A percentile compares a stretch with the other conserved stretches of the same genome.
Conservation (phyloP, 2,888 invertebrate species). For the Nephrotoma appendiculata region DNA sequence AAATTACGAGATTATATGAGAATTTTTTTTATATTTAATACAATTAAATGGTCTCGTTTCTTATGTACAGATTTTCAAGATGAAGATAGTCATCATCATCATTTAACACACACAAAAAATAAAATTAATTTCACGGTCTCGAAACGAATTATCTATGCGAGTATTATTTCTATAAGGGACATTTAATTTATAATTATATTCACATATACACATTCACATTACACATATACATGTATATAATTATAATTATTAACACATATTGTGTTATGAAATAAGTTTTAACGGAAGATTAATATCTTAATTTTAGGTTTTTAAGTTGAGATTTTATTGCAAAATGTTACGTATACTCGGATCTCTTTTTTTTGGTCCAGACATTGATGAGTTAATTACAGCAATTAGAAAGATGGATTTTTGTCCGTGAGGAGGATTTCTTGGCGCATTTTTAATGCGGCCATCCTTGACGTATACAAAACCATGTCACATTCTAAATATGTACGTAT, state of each 20-base stretch:
- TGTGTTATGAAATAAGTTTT: not conserved
- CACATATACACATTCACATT: not conserved
- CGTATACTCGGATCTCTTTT: not conserved
- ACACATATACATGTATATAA: not conserved
- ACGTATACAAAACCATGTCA: not conserved
- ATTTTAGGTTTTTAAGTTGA: not conserved
- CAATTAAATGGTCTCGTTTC: not conserved
- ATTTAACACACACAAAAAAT: not conserved
- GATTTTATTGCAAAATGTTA: not conserved
- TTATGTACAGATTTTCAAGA: not conserved
- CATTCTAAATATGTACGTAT: not conserved
- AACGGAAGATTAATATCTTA: not conserved
- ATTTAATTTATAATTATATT: not conserved
- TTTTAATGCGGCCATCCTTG: not conserved
- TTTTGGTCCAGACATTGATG: not conserved
- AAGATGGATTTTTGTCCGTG: not conserved
- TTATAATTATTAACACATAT: not conserved
- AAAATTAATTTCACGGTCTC: not conserved
- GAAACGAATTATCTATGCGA: not conserved
- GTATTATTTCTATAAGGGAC: not conserved
- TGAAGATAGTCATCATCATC: not conserved
- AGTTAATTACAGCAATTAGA: not conserved
- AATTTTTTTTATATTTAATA: not conserved
- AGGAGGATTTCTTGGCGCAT: not conserved
- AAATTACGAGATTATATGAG: not conserved